phyloP scores from a whole-genome alignment of 1,140 invertebrate species.

The Bombus turneri region DNA sequence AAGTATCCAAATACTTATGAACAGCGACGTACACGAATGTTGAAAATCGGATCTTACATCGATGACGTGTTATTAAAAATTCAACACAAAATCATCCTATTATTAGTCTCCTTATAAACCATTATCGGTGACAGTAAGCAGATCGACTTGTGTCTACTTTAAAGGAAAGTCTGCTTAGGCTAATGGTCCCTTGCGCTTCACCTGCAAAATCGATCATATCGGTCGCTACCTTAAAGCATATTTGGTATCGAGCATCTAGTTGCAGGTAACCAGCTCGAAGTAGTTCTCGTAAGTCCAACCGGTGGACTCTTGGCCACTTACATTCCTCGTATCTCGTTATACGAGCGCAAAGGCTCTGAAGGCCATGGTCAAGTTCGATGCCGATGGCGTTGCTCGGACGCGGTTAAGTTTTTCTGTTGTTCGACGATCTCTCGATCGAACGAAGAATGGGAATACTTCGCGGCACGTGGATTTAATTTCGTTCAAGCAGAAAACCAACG shows the following conservation, averaged over 20 bases:
- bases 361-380: constrained; percentile 70
- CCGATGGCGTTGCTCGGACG: constrained; percentile 56
- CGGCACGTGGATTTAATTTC: constrained; percentile 65
- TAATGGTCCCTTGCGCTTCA: constrained; percentile 28
- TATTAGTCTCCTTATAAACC: background rate
- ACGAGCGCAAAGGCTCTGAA: constrained; percentile 61
- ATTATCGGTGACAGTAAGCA: background rate
- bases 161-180: constrained; percentile 31
- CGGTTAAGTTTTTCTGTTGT: constrained; percentile 61
- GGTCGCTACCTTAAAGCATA: constrained; percentile 3
- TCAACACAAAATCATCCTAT: background rate
- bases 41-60: background rate
- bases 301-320: constrained; percentile 58
- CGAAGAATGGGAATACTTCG: constrained; percentile 53
- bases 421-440: constrained; percentile 51
- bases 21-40: background rate
- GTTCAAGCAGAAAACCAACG: constrained; percentile 30
- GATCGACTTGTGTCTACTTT: background rate
- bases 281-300: constrained; percentile 58
- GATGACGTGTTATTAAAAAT: background rate
- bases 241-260: constrained; percentile 59
- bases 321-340: constrained; percentile 71
- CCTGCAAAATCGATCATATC: constrained; percentile 39
- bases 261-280: constrained; percentile 47
- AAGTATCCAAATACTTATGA: too few species aligned